Evolutionary conservation across 2,797 vertebrate species (phyloP).

Genomic region (Hydrophis major): DNA sequence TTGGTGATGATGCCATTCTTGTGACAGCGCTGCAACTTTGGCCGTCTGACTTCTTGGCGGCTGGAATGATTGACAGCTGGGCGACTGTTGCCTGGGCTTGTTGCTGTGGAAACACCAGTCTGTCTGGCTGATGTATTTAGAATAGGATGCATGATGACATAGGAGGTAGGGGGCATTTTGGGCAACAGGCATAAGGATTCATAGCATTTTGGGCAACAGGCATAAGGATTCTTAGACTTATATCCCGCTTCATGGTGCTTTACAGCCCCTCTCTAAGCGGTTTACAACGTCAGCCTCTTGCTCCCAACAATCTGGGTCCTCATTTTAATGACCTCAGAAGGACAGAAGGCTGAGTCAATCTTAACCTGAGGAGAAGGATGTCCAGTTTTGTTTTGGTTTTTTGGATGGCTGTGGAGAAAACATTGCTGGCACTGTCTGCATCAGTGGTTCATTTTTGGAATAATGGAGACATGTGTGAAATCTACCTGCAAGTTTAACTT

Average conservation of each 20-base stretch:
- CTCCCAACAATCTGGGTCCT: no score
- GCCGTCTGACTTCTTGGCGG: background rate
- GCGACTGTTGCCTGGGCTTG: constrained; percentile 9
- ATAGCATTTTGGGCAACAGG: no score
- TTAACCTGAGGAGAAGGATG: background rate
- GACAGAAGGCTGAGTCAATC: no score
- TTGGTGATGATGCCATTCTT: background rate
- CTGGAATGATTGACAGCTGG: background rate
- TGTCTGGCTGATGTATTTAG: background rate
- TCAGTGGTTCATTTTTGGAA: background rate
- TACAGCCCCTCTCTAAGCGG: no score
- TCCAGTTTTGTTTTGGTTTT: background rate
- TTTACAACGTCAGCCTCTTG: no score
- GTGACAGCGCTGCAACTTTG: no score
- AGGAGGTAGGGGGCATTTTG: background rate
- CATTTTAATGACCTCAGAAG: no score
- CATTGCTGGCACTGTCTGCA: background rate
- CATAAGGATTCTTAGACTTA: no score
- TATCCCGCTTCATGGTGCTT: no score
- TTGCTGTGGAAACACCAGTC: constrained; percentile 4
- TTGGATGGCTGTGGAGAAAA: background rate
- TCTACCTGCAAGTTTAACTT: background rate
- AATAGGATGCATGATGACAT: background rate
- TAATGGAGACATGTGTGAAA: background rate
- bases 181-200: background rate